A percentile compares a stretch with the other conserved stretches of the same genome.
phyloP scores from a whole-genome alignment of 2,888 invertebrate species.

The Erpobdella octoculata region DNA sequence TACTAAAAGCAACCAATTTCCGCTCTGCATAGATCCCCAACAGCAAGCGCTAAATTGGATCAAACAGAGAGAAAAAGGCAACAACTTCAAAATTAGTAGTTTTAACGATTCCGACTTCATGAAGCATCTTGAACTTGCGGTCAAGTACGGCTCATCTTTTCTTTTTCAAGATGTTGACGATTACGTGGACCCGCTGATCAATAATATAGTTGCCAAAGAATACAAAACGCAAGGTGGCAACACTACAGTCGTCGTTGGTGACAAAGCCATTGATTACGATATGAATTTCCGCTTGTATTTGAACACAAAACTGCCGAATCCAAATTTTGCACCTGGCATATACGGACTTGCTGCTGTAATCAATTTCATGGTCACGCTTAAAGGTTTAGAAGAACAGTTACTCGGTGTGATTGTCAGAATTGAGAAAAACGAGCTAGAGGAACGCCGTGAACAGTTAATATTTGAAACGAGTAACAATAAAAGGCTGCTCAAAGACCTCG shows the following conservation, averaged over 20 bases:
- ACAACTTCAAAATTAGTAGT: constrained; percentile 68
- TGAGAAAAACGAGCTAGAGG: constrained; percentile 78
- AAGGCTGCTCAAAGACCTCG: constrained; percentile 70
- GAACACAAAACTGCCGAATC: constrained; percentile 80
- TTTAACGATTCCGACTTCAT: constrained; percentile 78
- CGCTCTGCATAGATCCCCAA: constrained; percentile 86
- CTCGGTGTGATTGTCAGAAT: constrained; percentile 79
- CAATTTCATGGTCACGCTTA: constrained; percentile 79
- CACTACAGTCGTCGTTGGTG: constrained; percentile 74
- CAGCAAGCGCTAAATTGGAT: constrained; percentile 85
- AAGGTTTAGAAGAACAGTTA: constrained; percentile 81
- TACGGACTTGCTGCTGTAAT: constrained; percentile 81
- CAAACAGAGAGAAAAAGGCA: constrained; percentile 69
- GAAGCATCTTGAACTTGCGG: constrained; percentile 76
- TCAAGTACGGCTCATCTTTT: constrained; percentile 79
- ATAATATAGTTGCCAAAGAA: constrained; percentile 77
- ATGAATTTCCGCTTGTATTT: constrained; percentile 78
- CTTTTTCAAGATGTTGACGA: constrained; percentile 84
- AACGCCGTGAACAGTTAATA: constrained; percentile 73
- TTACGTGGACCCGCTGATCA: constrained; percentile 81
- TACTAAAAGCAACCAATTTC: constrained; percentile 70
- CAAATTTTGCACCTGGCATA: constrained; percentile 73
- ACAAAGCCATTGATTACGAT: constrained; percentile 82
- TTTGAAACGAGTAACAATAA: constrained; percentile 78
- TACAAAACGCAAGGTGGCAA: constrained; percentile 69